A percentile compares a stretch with the other conserved stretches of the same genome.
These are phyloP conservation scores for Nomada ruficornis DNA, from an alignment of 2,888 invertebrate species.

Conservation along the genomic window DNA sequence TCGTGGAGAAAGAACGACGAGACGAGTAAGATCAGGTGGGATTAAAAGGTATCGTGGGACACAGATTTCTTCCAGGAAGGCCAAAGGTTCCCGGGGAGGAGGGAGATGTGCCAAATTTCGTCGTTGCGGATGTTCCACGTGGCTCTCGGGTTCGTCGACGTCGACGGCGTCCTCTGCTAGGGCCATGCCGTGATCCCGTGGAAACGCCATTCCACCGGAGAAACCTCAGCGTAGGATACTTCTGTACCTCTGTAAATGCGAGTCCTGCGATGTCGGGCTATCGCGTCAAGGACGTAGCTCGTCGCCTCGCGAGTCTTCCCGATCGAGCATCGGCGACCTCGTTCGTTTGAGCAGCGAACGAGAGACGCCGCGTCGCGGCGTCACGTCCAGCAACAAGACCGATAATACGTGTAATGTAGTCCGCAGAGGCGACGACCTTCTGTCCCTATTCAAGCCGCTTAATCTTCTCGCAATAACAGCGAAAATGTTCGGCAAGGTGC, in stretches of 20 bases:
- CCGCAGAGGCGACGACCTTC: slow-evolving; percentile 25
- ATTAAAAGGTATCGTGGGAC: not conserved
- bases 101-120: slow-evolving; percentile 61
- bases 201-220: slow-evolving; percentile 62
- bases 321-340: slow-evolving; percentile 21
- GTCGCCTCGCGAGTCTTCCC: slow-evolving; percentile 39
- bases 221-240: slow-evolving; percentile 37
- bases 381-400: slow-evolving; percentile 43
- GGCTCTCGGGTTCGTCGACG: slow-evolving; percentile 40
- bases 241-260: not conserved
- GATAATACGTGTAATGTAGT: slow-evolving; percentile 55
- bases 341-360: slow-evolving; percentile 9
- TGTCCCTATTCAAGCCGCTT: slow-evolving; percentile 40
- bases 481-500: slow-evolving; percentile 81
- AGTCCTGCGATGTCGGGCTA: slow-evolving; percentile 39
- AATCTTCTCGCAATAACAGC: slow-evolving; percentile 58
- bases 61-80: slow-evolving; percentile 49
- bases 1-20: not conserved
- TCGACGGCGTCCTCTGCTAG: slow-evolving; percentile 46
- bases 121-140: slow-evolving; percentile 53
- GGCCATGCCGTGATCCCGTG: slow-evolving; percentile 39
- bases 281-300: slow-evolving; percentile 29
- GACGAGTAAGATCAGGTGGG: not conserved
- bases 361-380: slow-evolving; percentile 14
- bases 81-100: slow-evolving; percentile 20